Conservation (phyloP, 2,797 vertebrate species). For the Enteromius argenteus region DNA sequence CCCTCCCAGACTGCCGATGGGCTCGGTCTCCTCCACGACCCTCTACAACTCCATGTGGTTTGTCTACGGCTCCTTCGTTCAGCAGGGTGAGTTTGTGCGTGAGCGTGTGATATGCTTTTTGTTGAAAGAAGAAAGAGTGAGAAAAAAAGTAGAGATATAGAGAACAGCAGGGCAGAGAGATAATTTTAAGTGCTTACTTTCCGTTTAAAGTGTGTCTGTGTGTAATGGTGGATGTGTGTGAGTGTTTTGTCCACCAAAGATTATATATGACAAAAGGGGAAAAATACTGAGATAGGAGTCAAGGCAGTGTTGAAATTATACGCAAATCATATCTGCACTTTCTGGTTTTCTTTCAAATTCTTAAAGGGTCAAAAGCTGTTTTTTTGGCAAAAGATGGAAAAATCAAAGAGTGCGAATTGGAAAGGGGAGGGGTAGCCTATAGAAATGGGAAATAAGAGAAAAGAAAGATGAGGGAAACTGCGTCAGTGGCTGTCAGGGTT, state of each 20-base stretch:
- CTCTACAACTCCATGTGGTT: slow-evolving; percentile 99
- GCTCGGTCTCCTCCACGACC: slow-evolving; percentile 94
- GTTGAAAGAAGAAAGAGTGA: slow-evolving; percentile 11
- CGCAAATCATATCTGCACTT: slow-evolving; percentile 2
- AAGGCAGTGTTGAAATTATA: slow-evolving; percentile 3
- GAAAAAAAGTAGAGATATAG: slow-evolving; percentile 17
- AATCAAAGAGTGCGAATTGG: neutral
- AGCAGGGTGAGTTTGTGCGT: slow-evolving; percentile 88
- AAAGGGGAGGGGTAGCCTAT: neutral
- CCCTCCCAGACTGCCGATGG: slow-evolving; percentile 95
- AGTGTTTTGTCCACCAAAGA: slow-evolving; percentile 14
- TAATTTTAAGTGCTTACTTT: slow-evolving; percentile 32
- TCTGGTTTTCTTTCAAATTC: slow-evolving; percentile 20
- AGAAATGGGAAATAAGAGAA: neutral
- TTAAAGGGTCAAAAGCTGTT: slow-evolving; percentile 8
- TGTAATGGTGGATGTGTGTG: slow-evolving; percentile 5
- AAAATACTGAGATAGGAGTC: slow-evolving; percentile 24
- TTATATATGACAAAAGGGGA: slow-evolving; percentile 14
- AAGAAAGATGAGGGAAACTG: neutral
- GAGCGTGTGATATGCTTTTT: slow-evolving; percentile 3
- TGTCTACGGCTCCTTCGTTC: slow-evolving; percentile 97
- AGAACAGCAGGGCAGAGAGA: slow-evolving; percentile 26
- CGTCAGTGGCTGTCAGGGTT: slow-evolving; percentile 6
- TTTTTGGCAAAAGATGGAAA: neutral
- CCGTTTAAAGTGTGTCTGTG: slow-evolving; percentile 26